Conservation (phyloP, 2,888 invertebrate genomes). For the Aelia acuminata region DNA sequence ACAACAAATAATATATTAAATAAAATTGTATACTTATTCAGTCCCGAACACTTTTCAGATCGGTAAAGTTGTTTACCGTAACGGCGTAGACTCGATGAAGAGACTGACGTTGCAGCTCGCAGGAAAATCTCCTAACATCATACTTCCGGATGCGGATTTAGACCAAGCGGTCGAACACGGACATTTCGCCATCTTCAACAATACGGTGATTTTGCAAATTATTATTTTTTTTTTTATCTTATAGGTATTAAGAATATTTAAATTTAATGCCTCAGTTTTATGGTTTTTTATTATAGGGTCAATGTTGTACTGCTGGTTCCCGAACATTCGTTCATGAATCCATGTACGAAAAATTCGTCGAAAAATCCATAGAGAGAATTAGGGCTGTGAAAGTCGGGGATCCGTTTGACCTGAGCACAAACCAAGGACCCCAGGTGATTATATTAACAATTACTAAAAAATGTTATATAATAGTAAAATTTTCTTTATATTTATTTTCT, state of each 20-base stretch:
- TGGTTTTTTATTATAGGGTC: no score
- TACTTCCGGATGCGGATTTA: constrained; percentile 86
- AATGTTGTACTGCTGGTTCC: constrained; percentile 88
- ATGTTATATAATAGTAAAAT: not conserved
- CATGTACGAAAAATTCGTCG: constrained; percentile 89
- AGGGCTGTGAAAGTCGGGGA: constrained; percentile 83
- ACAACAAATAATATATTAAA: no score
- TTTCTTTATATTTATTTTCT: not conserved
- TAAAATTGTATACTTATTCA: no score
- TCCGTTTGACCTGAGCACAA: constrained; percentile 78
- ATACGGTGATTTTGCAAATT: constrained; percentile 71
- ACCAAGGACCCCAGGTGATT: constrained; percentile 87
- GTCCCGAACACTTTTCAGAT: constrained; percentile 70
- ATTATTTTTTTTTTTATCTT: no score
- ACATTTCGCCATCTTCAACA: constrained; percentile 65
- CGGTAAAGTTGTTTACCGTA: constrained; percentile 73
- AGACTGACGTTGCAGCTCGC: constrained; percentile 88
- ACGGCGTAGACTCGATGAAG: constrained; percentile 85
- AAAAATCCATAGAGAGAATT: constrained; percentile 80
- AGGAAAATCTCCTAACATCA: constrained; percentile 89
- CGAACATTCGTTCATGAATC: constrained; percentile 90
- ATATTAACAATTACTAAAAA: not conserved
- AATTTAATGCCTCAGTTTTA: no score
- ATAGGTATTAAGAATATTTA: no score
- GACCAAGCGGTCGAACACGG: constrained; percentile 68